These are phyloP conservation scores for Drosophila pectinifera DNA, from an alignment of 1,140 invertebrate species.

Conservation along the genomic window DNA sequence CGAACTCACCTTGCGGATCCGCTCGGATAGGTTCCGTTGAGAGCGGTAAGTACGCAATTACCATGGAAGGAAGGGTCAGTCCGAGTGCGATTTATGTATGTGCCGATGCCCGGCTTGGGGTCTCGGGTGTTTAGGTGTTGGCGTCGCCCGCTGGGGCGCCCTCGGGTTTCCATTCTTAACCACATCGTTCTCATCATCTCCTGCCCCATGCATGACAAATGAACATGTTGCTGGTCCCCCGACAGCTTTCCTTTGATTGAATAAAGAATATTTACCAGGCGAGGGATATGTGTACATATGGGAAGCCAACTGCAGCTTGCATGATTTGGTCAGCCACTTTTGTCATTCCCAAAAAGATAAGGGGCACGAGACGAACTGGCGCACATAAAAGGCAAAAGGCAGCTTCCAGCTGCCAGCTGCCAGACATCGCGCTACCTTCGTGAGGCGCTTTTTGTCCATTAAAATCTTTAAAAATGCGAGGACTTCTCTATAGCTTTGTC, in stretches of 20 bases:
- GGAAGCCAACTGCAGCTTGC: conserved; percentile 16
- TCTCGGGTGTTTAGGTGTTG: conserved; percentile 52
- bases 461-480: conserved; percentile 23
- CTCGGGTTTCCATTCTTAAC: conserved; percentile 17
- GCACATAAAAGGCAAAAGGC: conserved; percentile 29
- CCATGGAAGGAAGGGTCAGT: conserved; percentile 45
- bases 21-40: conserved; percentile 35
- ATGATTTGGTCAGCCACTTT: conserved; percentile 49
- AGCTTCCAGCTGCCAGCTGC: neutral
- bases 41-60: conserved; percentile 63
- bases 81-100: conserved; percentile 43
- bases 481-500: conserved; percentile 13
- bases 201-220: conserved; percentile 52
- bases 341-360: conserved; percentile 55
- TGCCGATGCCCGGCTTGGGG: conserved; percentile 34
- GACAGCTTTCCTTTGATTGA: conserved; percentile 48
- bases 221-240: conserved; percentile 52
- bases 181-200: conserved; percentile 7
- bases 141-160: conserved; percentile 57
- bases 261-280: conserved; percentile 46
- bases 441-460: conserved; percentile 33
- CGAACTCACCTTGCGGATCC: conserved; percentile 44
- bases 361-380: conserved; percentile 39
- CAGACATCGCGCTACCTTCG: conserved; percentile 33
- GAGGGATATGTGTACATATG: neutral